Base-by-base conservation (phyloP, 2,113 vertebrate genomes). In the Petroica traversi region DNA sequence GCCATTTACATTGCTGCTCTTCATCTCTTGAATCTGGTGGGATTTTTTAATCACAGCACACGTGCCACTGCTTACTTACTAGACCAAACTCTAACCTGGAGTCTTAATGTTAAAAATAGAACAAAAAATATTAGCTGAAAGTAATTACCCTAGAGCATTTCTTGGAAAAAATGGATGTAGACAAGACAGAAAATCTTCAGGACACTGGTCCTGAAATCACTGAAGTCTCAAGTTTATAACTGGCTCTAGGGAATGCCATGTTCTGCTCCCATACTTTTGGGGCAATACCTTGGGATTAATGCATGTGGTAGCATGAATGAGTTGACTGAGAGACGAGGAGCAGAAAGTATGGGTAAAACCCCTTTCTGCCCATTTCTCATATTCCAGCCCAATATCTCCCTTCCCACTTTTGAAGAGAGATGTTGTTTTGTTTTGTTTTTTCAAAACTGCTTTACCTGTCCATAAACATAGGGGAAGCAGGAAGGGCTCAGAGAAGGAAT, bases 171-270 rank as follows among this genome's bases (percentile, higher is more conserved):
- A 25, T 0, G 16, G 6, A 3, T 49, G 1, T 1, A 77, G 9
- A 68, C 31, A 64, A 68, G 45, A 71, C 0, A 51, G 36, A 61
- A 92, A 49, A 24, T 34, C 31, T 45, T 38, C 24, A 49, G 61
- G 38, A n/a, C 11, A 7, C 11, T 18, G 14, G 18, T 19, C 66
- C 49, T 41, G 52, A 51, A 6, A 52, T 48, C 28, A 45, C 19
- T 3, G 3, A 45, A 34, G 22, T 43, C 5, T 57, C 51, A 25
- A 40, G 41, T 41, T 41, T 41, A 5, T 41, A 41, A 43, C 43
- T 3, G 24, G 16, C 49, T 29, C 19, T 1, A 45, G n/a, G 33
- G 22, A 19, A 22, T 55, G 57, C 40, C 51, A 20, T 0, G 0
- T 31, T 77, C 64, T 54, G n/a, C 45, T n/a, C 31, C 48, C 33